A percentile compares a stretch with the other conserved stretches of the same genome.
Conservation (phyloP, 2,797 vertebrate species). For the Neosilurus hyrtlii region DNA sequence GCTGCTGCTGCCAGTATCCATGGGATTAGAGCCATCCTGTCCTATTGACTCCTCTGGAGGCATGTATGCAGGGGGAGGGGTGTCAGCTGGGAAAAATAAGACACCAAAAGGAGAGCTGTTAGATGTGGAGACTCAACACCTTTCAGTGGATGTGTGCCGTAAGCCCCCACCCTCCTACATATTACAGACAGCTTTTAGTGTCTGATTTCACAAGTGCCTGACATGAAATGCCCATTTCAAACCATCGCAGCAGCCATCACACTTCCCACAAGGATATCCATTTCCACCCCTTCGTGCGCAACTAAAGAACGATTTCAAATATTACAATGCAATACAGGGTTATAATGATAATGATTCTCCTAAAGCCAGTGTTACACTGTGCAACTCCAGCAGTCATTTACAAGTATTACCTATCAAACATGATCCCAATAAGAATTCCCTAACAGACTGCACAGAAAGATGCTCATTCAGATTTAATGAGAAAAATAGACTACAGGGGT, state of each 20-base stretch:
- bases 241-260: conserved; percentile 48
- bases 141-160: conserved; percentile 50
- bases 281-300: neutral
- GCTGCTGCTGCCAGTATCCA: conserved; percentile 80
- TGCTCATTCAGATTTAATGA: neutral
- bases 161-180: conserved; percentile 41
- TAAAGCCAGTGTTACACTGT: neutral
- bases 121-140: conserved; percentile 58
- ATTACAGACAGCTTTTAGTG: conserved; percentile 64
- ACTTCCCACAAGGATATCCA: conserved; percentile 20
- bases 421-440: neutral
- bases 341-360: neutral
- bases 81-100: conserved; percentile 83
- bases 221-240: conserved; percentile 62
- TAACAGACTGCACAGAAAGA: neutral
- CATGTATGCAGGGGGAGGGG: conserved; percentile 97
- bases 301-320: neutral
- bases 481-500: too few relatives aligned
- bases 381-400: neutral
- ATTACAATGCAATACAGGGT: neutral
- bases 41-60: conserved; percentile 95
- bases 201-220: conserved; percentile 67
- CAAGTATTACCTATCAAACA: neutral
- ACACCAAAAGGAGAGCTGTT: conserved; percentile 60
- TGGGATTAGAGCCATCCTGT: conserved; percentile 92